These are phyloP conservation scores for Leucoraja erinaceus DNA, from an alignment of 2,113 vertebrate species.

Conservation along the genomic window DNA sequence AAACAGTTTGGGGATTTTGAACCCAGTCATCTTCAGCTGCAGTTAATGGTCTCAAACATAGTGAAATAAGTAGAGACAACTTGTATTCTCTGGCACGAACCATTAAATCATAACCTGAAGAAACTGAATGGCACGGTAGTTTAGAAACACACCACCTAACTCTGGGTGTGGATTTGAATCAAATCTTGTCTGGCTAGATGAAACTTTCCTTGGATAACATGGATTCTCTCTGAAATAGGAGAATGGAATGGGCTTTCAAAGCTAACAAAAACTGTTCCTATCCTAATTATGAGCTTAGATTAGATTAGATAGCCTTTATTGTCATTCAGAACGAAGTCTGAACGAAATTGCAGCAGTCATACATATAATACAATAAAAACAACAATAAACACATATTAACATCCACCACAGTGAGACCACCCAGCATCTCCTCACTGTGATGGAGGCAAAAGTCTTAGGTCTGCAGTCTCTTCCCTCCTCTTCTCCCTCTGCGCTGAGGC, in stretches of 20 bases:
- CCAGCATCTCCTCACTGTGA: too few species aligned
- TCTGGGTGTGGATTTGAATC: not conserved
- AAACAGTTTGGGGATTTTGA: not conserved
- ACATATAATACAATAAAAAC: too few species aligned
- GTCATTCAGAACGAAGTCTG: too few species aligned
- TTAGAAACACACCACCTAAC: not conserved
- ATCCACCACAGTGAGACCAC: too few species aligned
- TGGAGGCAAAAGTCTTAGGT: too few species aligned
- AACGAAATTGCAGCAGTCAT: too few species aligned
- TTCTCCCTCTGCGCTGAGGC: too few species aligned
- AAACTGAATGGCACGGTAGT: not conserved
- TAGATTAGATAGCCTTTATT: too few species aligned
- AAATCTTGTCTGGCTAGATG: not conserved
- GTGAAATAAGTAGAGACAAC: not conserved
- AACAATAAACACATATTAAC: too few species aligned
- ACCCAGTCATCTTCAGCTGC: not conserved
- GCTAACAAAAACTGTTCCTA: too few species aligned
- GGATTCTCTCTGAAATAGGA: not conserved
- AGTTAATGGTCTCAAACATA: not conserved
- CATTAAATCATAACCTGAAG: not conserved
- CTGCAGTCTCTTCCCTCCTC: too few species aligned
- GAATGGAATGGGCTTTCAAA: not conserved
- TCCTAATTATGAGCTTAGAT: too few species aligned
- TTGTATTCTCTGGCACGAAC: not conserved
- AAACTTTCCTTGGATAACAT: not conserved